These are phyloP conservation scores for Agelas oroides DNA, from an alignment of 37 sponge, comb jelly and placozoan genomes.

Conservation along the genomic window DNA sequence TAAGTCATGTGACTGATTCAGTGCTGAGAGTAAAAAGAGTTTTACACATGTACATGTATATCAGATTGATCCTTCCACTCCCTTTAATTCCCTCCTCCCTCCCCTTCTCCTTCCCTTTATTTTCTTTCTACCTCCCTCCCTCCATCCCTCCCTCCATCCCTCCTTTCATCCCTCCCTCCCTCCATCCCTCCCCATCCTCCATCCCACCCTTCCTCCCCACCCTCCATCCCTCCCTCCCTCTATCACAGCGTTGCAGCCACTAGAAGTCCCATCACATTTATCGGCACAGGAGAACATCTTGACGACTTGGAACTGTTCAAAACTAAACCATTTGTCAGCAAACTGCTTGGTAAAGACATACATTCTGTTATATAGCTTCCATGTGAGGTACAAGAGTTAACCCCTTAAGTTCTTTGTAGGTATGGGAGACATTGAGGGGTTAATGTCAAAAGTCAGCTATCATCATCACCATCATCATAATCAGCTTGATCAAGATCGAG, in stretches of 20 bases:
- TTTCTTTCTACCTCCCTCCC: background rate
- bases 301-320: slow-evolving; percentile 96
- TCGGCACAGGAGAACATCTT: no score
- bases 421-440: no score
- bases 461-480: no score
- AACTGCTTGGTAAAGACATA: slow-evolving; percentile 71
- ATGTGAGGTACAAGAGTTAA: no score
- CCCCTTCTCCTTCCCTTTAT: background rate
- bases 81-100: background rate
- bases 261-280: no score
- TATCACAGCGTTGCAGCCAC: slow-evolving; percentile 40
- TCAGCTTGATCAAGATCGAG: no score
- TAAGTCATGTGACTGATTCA: no score
- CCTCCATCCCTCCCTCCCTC: background rate
- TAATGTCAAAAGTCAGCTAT: no score
- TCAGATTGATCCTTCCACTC: background rate
- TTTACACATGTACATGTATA: no score
- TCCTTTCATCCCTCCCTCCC: background rate
- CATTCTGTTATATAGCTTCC: no score
- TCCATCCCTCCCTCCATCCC: background rate
- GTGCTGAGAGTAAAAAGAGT: no score
- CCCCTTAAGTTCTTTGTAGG: no score
- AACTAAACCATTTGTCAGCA: slow-evolving; percentile 93
- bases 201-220: background rate
- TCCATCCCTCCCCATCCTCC: background rate